These are phyloP conservation scores for Iselma pallidipennis DNA, from an alignment of 2,888 invertebrate species.

Conservation along the genomic window DNA sequence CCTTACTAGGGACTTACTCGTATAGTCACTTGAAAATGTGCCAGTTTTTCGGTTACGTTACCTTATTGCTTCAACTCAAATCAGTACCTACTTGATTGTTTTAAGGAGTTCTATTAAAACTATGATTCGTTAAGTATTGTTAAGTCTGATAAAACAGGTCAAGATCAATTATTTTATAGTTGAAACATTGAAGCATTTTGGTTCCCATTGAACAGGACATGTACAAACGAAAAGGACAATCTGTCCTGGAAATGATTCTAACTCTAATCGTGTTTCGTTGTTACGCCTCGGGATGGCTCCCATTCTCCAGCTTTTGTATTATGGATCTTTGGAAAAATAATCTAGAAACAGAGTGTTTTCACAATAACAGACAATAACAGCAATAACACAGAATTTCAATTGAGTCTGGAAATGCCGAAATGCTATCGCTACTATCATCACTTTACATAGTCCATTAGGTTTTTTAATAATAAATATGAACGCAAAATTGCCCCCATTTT, in stretches of 20 bases:
- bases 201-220: background rate
- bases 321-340: constrained; percentile 42
- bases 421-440: no score
- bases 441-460: background rate
- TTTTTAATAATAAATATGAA: background rate
- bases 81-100: no score
- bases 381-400: constrained; percentile 8
- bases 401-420: background rate
- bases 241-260: constrained; percentile 39
- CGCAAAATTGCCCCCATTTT: no score
- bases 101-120: no score
- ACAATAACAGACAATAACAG: background rate
- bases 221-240: constrained; percentile 29
- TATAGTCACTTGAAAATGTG: no score
- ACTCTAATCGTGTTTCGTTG: constrained; percentile 45
- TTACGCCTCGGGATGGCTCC: constrained; percentile 40
- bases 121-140: no score
- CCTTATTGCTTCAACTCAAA: no score
- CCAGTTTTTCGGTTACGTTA: no score
- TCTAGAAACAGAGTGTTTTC: constrained; percentile 24
- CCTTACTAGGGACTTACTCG: no score
- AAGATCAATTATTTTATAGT: background rate
- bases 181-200: background rate
- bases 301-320: constrained; percentile 36
- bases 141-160: no score